Evolutionary conservation across 2,888 invertebrate genomes (phyloP), one percentile per base, ranked within the genome.

Genomic region (Drosophila mercatorum): DNA sequence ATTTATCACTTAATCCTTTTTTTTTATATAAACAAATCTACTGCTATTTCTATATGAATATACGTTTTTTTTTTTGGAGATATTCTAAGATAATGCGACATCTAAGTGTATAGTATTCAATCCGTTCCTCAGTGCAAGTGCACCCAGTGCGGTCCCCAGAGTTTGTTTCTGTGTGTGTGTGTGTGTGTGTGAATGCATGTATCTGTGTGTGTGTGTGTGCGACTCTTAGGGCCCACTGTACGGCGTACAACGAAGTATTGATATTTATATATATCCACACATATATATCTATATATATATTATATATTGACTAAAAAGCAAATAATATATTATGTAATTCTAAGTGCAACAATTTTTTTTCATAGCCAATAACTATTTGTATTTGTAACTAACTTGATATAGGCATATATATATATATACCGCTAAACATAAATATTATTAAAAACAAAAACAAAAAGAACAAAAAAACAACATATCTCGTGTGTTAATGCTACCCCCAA

Each of bases 81-180:
- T 61, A 38, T n/a, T 49, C 40, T 83, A 62, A 61, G 53, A 34
- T 71, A 74, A 75, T 64, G 77, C 84, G 81, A 81, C 80, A 88
- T 78, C 76, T 78, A 75, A 72, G 72, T 87, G 80, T 83, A 83
- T 51, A 84, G 90, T 90, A 90, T 84, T 84, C 71, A 88, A 90
- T 75, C 89, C 86, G 84, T 90, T 84, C 84, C 84, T 83, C 83
- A 73, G 77, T 71, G 68, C 68, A 80, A 82, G 75, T 75, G 84
- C 75, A 68, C 56, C 52, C 62, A 74, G 67, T 43, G 41, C 40
- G 52, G 38, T 26, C n/a, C 31, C 7, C 11, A 66, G 34, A 34
- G 34, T 10, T 7, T 51, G 56, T 31, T 31, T 47, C 44, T 7
- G 36, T 46, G 53, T 44, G 41, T 44, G 41, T 57, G 65, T 47